Evolutionary conservation across 2,113 vertebrate species (phyloP).

Genomic region (Crotalus tigris): DNA sequence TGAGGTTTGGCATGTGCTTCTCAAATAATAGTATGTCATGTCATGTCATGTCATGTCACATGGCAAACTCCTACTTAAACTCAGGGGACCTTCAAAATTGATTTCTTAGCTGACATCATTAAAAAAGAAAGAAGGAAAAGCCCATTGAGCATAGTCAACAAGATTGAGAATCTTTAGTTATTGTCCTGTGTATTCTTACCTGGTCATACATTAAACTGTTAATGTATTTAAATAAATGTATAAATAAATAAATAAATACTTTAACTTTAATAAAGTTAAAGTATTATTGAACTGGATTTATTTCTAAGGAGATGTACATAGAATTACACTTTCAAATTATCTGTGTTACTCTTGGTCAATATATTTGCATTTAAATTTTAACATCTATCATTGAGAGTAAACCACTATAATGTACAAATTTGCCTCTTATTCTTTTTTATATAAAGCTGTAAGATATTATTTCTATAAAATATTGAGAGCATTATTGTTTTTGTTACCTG

Average conservation of each 20-base stretch:
- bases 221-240: background rate
- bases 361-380: constrained; percentile 42
- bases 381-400: constrained; percentile 25
- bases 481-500: background rate
- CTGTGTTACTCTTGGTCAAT: constrained; percentile 6
- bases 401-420: constrained; percentile 25
- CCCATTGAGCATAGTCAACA: background rate
- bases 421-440: constrained; percentile 23
- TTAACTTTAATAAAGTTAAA: background rate
- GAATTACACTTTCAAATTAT: background rate
- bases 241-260: background rate
- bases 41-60: background rate
- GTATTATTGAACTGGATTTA: background rate
- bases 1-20: background rate
- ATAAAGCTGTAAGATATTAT: accelerated
- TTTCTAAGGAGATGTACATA: background rate
- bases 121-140: background rate
- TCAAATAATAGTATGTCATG: background rate
- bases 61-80: background rate
- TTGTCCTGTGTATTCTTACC: background rate
- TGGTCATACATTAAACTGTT: background rate
- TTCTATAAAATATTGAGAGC: background rate
- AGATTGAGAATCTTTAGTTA: background rate
- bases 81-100: background rate
- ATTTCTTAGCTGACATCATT: background rate